Base-by-base conservation (phyloP, 2,113 vertebrate species). In the Carassius carassius region DNA sequence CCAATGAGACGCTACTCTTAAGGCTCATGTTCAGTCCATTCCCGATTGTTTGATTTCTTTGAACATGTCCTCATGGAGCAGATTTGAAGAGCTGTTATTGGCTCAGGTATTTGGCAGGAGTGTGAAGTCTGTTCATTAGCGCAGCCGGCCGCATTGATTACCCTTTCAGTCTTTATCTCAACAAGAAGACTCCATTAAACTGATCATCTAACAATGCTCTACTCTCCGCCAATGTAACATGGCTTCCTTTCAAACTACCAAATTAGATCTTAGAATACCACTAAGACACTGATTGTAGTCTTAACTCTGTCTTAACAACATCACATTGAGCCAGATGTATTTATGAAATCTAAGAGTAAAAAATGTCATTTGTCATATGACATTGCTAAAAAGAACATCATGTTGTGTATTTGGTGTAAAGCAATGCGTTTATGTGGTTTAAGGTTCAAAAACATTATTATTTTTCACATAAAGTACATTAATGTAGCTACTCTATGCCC, bases 121-220 rank as follows among this genome's bases (percentile, higher is more conserved):
- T 85, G 67, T 23, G 25, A 80, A 67, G 16, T 78, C 29, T 65
- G 85, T 63, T 81, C 72, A 86, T 86, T 86, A 82, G 47, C 13
- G 5, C 37, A 73, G 73, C 58, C 6, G 16, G 62, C 12, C 72
- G 32, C 77, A 82, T 81, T 63, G 78, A 86, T 76, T 69, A 58
- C 17, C 41, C 32, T 69, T 69, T 86, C 79, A 86, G 81, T 86
- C 78, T 82, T 86, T 86, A 86, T 81, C 80, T 88, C 10, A 78
- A 85, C 74, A 78, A 76, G 51, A 44, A 32, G 65, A 82, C 78
- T 76, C 78, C 70, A 70, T 86, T 77, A 84, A 84, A 86, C 83
- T 84, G 82, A 84, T 88, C 56, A 41, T 63, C 72, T 44, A 37
- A n/a, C 41, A 35, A 44, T 62, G 75, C 49, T 23, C 65, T 23